Evolutionary conservation across 2,888 invertebrate genomes (phyloP), one percentile per base, ranked within the genome.

Genomic region (Alentia gelatinosa): DNA sequence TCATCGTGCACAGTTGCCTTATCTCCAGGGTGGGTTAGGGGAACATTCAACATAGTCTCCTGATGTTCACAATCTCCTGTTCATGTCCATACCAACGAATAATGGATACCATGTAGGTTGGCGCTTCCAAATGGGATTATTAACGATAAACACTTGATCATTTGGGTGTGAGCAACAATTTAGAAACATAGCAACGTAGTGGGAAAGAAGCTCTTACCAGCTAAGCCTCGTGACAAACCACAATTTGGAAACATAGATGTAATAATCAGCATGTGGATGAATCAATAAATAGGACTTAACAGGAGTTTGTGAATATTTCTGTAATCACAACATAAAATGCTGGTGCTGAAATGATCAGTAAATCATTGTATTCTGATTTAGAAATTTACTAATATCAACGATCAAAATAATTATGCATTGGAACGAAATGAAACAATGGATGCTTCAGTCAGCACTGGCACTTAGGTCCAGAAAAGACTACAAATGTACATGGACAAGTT

Each of bases 1-100:
- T 42, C 86, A 47, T n/a, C 47, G 47, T 86, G 86, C 86, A 86
- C 86, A 47, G 86, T 42, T 86, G 86, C 86, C 86, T 86, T 86
- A 86, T 86, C 42, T 47, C 86, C 86, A 47, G 42, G 35, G 35
- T 1, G 83, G 37, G 40, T 40, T 23, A 39, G 86, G 86, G 86
- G 30, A 86, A 86, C 86, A 86, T 86, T 79, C 37, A 79, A 79
- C 39, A 37, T 15, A 3, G 39, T 39, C 23, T 39, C 26, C 12
- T 68, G 0, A 30, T 68, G 19, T 33, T 79, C 79, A 39, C 79
- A 79, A 79, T 19, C 79, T 37, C 79, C 79, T 79, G 79, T 39
- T n/a, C 79, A 35, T 79, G 37, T 39, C 33, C 79, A 79, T 79
- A 39, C 39, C 12, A 23, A 23, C 33, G n/a, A 56, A n/a, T 12